phyloP scores from a whole-genome alignment of 2,113 vertebrate genomes.

The Ascaphus truei region DNA sequence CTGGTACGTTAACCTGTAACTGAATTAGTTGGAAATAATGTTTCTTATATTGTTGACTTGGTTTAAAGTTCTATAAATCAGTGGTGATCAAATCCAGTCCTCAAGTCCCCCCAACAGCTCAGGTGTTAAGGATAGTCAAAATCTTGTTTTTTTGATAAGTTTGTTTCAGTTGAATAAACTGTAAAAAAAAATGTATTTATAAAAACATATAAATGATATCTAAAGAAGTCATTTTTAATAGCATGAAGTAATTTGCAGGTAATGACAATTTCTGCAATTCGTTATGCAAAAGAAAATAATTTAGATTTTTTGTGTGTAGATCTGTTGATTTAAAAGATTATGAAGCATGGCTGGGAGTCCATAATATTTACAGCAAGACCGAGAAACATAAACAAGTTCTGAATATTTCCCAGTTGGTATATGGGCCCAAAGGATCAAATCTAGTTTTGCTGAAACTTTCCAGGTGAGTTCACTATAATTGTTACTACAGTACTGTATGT shows the following conservation, averaged over 20 bases:
- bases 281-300: too few relatives aligned
- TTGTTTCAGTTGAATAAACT: too few relatives aligned
- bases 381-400: conserved; percentile 78
- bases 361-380: conserved; percentile 75
- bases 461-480: conserved; percentile 63
- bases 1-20: too few relatives aligned
- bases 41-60: too few relatives aligned
- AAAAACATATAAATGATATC: not conserved
- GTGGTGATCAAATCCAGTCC: too few relatives aligned
- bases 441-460: conserved; percentile 84
- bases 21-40: too few relatives aligned
- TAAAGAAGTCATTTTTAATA: conserved; percentile 16
- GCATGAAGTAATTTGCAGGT: not conserved
- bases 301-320: conserved; percentile 41
- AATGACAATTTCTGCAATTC: not conserved
- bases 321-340: conserved; percentile 89
- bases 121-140: too few relatives aligned
- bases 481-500: not conserved
- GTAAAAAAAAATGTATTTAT: too few relatives aligned
- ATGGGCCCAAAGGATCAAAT: conserved; percentile 86
- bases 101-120: too few relatives aligned
- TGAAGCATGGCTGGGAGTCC: conserved; percentile 84
- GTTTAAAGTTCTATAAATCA: too few relatives aligned
- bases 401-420: conserved; percentile 85
- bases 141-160: too few relatives aligned